Percentiles rank a stretch among this genome's conserved stretches.
Evolutionary conservation across 2,113 vertebrate species (phyloP).

Genomic region (Antechinus flavipes): DNA sequence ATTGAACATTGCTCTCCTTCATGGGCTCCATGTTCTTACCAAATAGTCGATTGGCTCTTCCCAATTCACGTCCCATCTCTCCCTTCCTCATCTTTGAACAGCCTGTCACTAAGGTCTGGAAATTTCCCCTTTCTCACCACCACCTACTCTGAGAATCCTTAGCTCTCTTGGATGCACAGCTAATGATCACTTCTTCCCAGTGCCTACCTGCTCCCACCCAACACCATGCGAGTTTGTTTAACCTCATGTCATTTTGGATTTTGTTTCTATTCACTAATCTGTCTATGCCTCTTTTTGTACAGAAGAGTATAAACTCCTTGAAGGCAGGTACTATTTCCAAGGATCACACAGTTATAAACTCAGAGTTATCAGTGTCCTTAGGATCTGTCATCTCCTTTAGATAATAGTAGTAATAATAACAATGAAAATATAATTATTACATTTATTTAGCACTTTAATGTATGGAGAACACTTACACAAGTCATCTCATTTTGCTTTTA

Average conservation of each 20-base stretch:
- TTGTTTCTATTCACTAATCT: background rate
- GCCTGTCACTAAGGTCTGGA: background rate
- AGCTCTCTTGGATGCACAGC: background rate
- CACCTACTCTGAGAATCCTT: background rate
- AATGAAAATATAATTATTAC: background rate
- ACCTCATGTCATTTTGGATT: background rate
- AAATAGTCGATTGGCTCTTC: background rate
- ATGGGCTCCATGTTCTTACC: background rate
- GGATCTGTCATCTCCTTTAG: background rate
- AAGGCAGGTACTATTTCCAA: background rate
- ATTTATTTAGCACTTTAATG: background rate
- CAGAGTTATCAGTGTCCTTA: background rate
- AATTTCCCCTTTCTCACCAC: background rate
- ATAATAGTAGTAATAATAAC: background rate
- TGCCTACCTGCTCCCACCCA: background rate
- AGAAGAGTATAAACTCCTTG: background rate
- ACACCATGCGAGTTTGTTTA: background rate
- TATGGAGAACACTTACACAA: background rate
- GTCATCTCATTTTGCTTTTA: background rate
- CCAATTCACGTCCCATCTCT: background rate
- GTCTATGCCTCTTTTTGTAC: background rate
- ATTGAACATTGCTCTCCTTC: background rate
- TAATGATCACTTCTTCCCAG: background rate
- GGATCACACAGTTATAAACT: background rate
- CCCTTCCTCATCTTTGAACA: background rate